phyloP scores from a whole-genome alignment of 2,113 vertebrate species.

The Cromileptes altivelis region DNA sequence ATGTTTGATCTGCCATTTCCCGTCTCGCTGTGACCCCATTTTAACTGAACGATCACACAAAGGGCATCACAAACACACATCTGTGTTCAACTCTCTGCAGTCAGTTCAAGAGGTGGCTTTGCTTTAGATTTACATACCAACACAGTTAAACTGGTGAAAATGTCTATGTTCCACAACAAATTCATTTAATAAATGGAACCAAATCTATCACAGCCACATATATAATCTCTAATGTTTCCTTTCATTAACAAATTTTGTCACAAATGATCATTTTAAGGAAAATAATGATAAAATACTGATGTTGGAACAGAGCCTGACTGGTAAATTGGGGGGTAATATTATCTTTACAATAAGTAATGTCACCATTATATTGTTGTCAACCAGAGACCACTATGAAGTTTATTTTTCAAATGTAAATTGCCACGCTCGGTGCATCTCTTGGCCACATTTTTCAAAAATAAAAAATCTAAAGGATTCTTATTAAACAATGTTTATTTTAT shows the following conservation, averaged over 20 bases:
- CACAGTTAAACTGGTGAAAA: not conserved
- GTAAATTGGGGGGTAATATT: not conserved
- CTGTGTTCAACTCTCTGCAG: not conserved
- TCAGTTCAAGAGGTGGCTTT: not conserved
- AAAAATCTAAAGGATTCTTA: not conserved
- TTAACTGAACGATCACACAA: slow-evolving; percentile 16
- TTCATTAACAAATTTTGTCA: not conserved
- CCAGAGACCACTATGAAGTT: not conserved
- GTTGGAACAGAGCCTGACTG: not conserved
- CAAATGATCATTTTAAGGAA: not conserved
- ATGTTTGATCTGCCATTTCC: slow-evolving; percentile 74
- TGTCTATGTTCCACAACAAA: not conserved
- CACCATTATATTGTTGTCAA: not conserved
- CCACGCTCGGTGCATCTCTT: not conserved
- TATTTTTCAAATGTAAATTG: not conserved
- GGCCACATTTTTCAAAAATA: not conserved
- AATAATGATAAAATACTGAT: not conserved
- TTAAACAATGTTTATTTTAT: not conserved
- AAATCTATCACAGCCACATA: not conserved
- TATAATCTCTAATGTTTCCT: not conserved
- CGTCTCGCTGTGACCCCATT: slow-evolving; percentile 74
- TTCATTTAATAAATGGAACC: not conserved
- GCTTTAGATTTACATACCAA: not conserved
- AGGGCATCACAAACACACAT: slow-evolving; percentile 18
- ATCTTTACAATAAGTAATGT: not conserved